Percentiles rank a stretch among this genome's conserved stretches.
These are phyloP conservation scores for Trichomycterus rosablanca DNA, from an alignment of 2,113 vertebrate species.

Conservation along the genomic window DNA sequence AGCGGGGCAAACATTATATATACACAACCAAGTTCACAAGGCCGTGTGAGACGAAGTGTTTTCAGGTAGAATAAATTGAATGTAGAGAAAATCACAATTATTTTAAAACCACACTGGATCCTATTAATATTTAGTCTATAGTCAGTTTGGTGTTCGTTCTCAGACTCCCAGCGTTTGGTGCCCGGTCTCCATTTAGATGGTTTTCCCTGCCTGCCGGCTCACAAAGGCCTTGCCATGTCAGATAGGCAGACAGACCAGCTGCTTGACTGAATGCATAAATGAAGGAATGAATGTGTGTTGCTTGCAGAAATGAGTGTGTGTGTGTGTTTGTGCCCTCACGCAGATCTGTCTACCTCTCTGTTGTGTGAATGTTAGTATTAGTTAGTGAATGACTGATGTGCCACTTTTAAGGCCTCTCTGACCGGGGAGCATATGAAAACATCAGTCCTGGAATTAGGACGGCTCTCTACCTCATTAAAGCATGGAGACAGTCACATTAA, in stretches of 20 bases:
- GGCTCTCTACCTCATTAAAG: constrained; percentile 83
- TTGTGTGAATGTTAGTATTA: background rate
- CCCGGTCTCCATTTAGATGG: constrained; percentile 70
- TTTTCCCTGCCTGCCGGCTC: constrained; percentile 78
- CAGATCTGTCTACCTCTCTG: constrained; percentile 15
- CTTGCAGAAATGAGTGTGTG: no score
- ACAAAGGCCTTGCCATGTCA: constrained; percentile 67
- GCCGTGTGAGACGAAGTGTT: no score
- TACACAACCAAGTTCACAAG: no score
- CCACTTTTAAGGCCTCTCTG: constrained; percentile 61
- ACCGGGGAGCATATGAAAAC: constrained; percentile 80
- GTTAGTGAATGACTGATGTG: constrained; percentile 4
- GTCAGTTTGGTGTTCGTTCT: background rate
- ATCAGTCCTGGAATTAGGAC: constrained; percentile 71
- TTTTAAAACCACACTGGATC: no score
- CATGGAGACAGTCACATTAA: constrained; percentile 71
- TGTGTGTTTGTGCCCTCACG: no score
- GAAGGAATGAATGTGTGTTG: no score
- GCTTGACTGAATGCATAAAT: no score
- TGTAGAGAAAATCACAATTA: no score
- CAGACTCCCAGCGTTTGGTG: constrained; percentile 63
- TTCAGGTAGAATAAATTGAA: no score
- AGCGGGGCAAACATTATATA: no score
- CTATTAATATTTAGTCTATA: no score
- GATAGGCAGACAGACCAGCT: constrained; percentile 39